Base-by-base conservation (phyloP, 2,888 invertebrate genomes). In the Vesta saturnalis region DNA sequence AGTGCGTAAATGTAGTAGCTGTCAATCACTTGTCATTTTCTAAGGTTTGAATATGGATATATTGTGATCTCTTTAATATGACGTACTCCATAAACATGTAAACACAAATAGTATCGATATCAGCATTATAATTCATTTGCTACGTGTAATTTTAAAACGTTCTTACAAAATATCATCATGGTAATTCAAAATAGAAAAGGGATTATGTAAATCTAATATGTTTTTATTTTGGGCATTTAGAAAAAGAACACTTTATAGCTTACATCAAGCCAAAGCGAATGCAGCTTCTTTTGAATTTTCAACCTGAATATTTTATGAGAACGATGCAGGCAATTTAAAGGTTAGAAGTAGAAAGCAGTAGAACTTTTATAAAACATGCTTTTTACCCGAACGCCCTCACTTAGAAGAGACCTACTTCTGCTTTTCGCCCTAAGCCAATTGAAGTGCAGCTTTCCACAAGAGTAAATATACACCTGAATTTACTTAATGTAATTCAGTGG, bases 141-240 rank as follows among this genome's bases (percentile, higher is more conserved):
- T n/a, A n/a, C n/a, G n/a, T n/a, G n/a, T n/a, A n/a, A n/a, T n/a
- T n/a, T n/a, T n/a, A n/a, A n/a, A n/a, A n/a, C n/a, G n/a, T n/a
- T n/a, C n/a, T 61, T 61, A 16, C 30, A 35, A 35, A 15, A n/a
- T 6, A 30, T 6, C 30, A 6, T 30, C 10, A n/a, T 4, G 39
- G 39, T n/a, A n/a, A 8, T 2, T 39, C 39, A 39, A 39, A 39
- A 39, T n/a, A 39, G 12, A n/a, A 39, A 39, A 39, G 39, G 8
- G n/a, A 39, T 39, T 39, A 39, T 39, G 39, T 39, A 39, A 39
- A 39, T 39, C n/a, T 39, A 39, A 39, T 39, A 39, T 39, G n/a
- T 39, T n/a, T 39, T 39, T 39, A 39, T 39, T 39, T 39, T 10
- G 39, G n/a, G n/a, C 8, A n/a, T 10, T 39, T 39, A 39, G 39